Percentiles rank a stretch among this genome's conserved stretches.
phyloP scores from a whole-genome alignment of 2,888 invertebrate species.

The Selenia dentaria region DNA sequence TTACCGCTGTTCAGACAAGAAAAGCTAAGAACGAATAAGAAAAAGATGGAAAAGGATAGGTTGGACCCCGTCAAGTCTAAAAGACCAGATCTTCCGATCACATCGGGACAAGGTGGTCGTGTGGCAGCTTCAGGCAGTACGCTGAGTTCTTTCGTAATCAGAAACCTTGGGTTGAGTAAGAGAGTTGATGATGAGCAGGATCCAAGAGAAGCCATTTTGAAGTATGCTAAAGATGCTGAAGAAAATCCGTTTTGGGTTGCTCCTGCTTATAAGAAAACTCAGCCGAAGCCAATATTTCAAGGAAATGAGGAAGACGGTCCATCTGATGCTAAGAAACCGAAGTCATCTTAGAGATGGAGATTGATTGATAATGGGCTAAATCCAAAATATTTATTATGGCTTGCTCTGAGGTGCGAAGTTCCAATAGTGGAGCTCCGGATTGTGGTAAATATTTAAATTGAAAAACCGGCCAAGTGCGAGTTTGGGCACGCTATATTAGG shows the following conservation, averaged over 20 bases:
- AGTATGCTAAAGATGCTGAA: conserved; percentile 97
- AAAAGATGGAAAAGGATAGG: conserved; percentile 96
- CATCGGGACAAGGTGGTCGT: conserved; percentile 96
- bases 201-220: conserved; percentile 97
- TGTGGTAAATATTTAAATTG: no score
- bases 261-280: conserved; percentile 95
- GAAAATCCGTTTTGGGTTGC: conserved; percentile 99
- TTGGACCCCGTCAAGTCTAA: conserved; percentile 93
- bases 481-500: no score
- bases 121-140: conserved; percentile 98
- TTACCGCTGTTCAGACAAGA: conserved; percentile 97
- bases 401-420: no score
- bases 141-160: conserved; percentile 97
- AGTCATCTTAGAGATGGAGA: conserved; percentile 38
- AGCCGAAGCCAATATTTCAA: conserved; percentile 93
- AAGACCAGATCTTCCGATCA: conserved; percentile 94
- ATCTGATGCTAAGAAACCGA: conserved; percentile 81
- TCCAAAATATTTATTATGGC: no score
- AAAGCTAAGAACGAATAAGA: conserved; percentile 93
- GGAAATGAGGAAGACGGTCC: conserved; percentile 79
- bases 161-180: conserved; percentile 97
- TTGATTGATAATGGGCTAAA: not conserved
- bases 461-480: no score
- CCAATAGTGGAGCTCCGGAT: no score
- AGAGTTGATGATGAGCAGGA: conserved; percentile 96